Percentiles rank a stretch among this genome's conserved stretches.
phyloP scores from a whole-genome alignment of 2,888 invertebrate genomes.

The Hipparchia semele region DNA sequence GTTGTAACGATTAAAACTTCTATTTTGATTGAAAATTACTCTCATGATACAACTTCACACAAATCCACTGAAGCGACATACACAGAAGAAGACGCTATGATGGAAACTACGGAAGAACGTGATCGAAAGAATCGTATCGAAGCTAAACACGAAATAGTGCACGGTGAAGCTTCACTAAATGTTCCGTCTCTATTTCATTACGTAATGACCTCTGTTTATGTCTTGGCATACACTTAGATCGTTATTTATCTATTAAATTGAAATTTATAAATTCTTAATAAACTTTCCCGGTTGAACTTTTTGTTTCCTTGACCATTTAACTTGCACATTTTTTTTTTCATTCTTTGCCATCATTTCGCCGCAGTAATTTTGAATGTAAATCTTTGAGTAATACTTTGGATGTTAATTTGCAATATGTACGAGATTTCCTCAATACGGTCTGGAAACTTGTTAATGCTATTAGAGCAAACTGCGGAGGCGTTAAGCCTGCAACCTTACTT shows the following conservation, averaged over 20 bases:
- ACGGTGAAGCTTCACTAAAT: slow-evolving; percentile 28
- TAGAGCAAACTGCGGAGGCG: slow-evolving; percentile 72
- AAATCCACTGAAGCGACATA: slow-evolving; percentile 22
- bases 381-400: slow-evolving; percentile 43
- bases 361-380: background rate
- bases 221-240: slow-evolving; percentile 23
- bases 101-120: slow-evolving; percentile 23
- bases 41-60: slow-evolving; percentile 11
- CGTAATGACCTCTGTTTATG: slow-evolving; percentile 20
- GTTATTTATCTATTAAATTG: background rate
- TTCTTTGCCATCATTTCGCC: no score
- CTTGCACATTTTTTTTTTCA: background rate
- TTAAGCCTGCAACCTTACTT: slow-evolving; percentile 77
- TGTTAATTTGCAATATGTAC: slow-evolving; percentile 64
- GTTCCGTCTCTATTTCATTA: slow-evolving; percentile 17
- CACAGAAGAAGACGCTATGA: slow-evolving; percentile 24
- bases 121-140: slow-evolving; percentile 36
- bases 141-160: slow-evolving; percentile 39
- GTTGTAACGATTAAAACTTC: slow-evolving; percentile 26
- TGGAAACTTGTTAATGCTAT: slow-evolving; percentile 82
- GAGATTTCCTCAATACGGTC: slow-evolving; percentile 75
- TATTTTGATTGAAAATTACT: slow-evolving; percentile 10
- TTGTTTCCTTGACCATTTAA: background rate
- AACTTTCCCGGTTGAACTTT: background rate
- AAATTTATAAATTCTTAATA: slow-evolving; percentile 8